Percentiles rank a stretch among this genome's conserved stretches.
phyloP scores from a whole-genome alignment of 2,113 vertebrate genomes.

The Stigmatopora nigra region DNA sequence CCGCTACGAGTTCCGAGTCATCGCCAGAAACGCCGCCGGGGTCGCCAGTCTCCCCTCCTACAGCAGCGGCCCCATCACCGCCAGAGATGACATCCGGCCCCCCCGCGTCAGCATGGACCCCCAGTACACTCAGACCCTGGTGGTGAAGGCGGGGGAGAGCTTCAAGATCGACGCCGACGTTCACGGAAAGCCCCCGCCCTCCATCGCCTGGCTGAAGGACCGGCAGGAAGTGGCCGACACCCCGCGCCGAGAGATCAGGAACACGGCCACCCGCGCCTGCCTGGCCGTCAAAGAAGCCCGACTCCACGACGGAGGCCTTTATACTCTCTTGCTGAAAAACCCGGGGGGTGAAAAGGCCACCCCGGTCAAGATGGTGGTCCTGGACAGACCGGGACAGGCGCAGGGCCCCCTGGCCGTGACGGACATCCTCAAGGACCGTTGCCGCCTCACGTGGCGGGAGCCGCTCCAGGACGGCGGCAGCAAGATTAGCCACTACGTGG shows the following conservation, averaged over 20 bases:
- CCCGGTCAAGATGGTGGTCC: conserved; percentile 80
- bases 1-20: conserved; percentile 92
- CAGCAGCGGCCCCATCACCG: conserved; percentile 90
- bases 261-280: conserved; percentile 76
- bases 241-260: conserved; percentile 86
- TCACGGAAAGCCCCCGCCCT: conserved; percentile 87
- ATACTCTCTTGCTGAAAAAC: conserved; percentile 83
- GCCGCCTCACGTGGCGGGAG: conserved; percentile 84
- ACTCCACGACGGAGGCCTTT: conserved; percentile 85
- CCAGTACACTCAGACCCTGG: conserved; percentile 81
- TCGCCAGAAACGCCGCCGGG: conserved; percentile 94
- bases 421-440: conserved; percentile 82
- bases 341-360: conserved; percentile 87
- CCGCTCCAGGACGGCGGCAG: conserved; percentile 89
- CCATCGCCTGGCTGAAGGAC: conserved; percentile 84
- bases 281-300: conserved; percentile 86
- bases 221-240: conserved; percentile 82
- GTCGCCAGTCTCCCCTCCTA: conserved; percentile 90
- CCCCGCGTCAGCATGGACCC: conserved; percentile 93
- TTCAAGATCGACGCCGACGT: conserved; percentile 93
- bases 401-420: conserved; percentile 81
- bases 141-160: conserved; percentile 84
- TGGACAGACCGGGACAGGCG: conserved; percentile 90
- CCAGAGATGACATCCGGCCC: conserved; percentile 91
- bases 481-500: conserved; percentile 85